A percentile compares a stretch with the other conserved stretches of the same genome.
These are phyloP conservation scores for Ophion ellenae DNA, from an alignment of 2,888 invertebrate species.

Conservation along the genomic window DNA sequence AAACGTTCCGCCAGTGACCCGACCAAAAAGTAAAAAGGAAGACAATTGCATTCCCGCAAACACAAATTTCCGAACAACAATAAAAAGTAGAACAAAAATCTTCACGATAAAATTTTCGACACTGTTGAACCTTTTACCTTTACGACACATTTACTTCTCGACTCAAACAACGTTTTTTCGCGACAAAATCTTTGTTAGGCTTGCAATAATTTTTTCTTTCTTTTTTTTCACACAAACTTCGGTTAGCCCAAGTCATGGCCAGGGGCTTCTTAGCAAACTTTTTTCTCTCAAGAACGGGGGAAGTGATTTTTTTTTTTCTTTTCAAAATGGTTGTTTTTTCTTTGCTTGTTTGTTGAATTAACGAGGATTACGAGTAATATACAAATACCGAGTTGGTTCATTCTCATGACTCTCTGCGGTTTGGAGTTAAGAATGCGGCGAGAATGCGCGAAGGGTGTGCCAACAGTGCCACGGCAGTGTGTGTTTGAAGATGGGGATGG, in stretches of 20 bases:
- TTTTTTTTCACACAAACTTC: background rate
- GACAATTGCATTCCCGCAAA: conserved; percentile 12
- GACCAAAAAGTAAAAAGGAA: conserved; percentile 14
- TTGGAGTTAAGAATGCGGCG: conserved; percentile 84
- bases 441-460: conserved; percentile 81
- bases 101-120: background rate
- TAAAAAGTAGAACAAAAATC: background rate
- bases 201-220: background rate
- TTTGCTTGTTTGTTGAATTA: conserved; percentile 79
- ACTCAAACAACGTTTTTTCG: background rate
- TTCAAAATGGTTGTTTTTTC: conserved; percentile 35
- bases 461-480: conserved; percentile 83
- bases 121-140: background rate
- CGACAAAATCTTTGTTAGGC: background rate
- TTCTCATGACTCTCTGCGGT: conserved; percentile 83
- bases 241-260: background rate
- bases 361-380: conserved; percentile 84
- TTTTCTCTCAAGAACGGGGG: conserved; percentile 61
- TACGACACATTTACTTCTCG: background rate
- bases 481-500: conserved; percentile 80
- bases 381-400: conserved; percentile 84
- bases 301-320: conserved; percentile 17
- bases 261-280: conserved; percentile 46
- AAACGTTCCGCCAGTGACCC: conserved; percentile 24
- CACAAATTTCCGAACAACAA: conserved; percentile 15